Evolutionary conservation across 1,140 invertebrate species (phyloP), one percentile per base, ranked within the genome.

Genomic region (Batillaria attramentaria): DNA sequence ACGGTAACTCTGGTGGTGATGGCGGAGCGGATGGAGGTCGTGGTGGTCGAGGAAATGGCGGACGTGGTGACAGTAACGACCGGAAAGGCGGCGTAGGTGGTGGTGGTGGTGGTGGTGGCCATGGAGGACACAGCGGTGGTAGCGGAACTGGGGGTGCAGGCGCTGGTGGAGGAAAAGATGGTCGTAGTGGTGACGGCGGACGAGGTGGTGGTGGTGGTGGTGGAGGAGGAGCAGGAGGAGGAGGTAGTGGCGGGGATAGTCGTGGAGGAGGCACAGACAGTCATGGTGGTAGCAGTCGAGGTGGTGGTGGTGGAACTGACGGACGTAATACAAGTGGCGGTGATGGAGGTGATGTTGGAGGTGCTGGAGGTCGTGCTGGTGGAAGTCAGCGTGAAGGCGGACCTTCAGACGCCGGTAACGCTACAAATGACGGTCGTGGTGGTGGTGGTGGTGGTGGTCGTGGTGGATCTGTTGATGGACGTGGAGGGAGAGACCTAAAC

Each of bases 51-150:
- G 31, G 24, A 6, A 41, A 4, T 69, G 28, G 28, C 28, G 62
- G 33, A 13, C 10, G 28, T 66, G 28, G 10, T 13, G 62, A 16
- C 28, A 28, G 33, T 66, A 28, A 16, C 28, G 62, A 31, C 28
- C 10, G 33, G 8, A 31, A 66, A 13, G 62, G 33, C 28, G 28
- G 28, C 28, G 62, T 13, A 8, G 62, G 28, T 31, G 28, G 33
- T 66, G 62, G 33, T 66, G 62, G 33, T 66, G 62, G 33, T 31
- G 62, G 33, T 66, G 62, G 33, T 66, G 62, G 6, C 62, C 31
- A 16, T 68, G 39, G 28, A 35, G 42, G 66, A 68, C 20, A 68
- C 57, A 6, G 57, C 31, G 57, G 57, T 60, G 6, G 8, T 24
- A 24, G 24, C 57, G 57, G 57, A 6, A 60, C 24, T 6, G 57